Base-by-base conservation (phyloP, 2,797 vertebrate genomes). In the Buphagus erythrorhynchus region DNA sequence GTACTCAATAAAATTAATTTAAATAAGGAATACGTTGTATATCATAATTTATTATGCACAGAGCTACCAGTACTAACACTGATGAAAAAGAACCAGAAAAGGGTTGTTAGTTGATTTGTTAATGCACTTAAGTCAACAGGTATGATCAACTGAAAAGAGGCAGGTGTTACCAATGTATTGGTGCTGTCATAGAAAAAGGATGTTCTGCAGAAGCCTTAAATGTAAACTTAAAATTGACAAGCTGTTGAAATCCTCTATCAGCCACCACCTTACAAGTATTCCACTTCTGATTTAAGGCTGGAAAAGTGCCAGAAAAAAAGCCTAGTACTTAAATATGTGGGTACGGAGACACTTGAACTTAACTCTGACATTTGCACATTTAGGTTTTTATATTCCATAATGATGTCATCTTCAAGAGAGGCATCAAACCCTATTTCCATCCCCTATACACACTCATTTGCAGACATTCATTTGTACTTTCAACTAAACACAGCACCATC, bases 281-380 rank as follows among this genome's bases (percentile, higher is more conserved):
- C 67, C 55, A 77, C 12, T 38, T 86, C 84, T 95, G 92, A 90
- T 90, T 80, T 85, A 74, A 96, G 77, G 52, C 24, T 96, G 76
- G 79, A 93, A 79, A 80, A 66, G 26, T 54, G 77, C 80, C 85
- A 94, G 90, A 61, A 91, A 74, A 80, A 86, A 71, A 17, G 1
- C 5, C 29, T 88, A 49, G 35, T 78, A 90, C 14, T 95, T 90
- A 77, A 88, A 88, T 80, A 66, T n/a, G 28, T 86, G 77, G 71
- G 36, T 92, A 91, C 35, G 95, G 66, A 95, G 95, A 86, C 91
- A 93, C 22, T 93, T 91, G 87, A 94, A 93, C 77, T 94, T 95
- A 88, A 90, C 61, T 83, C 77, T 93, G 79, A 92, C 68, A 97
- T 67, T 65, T 63, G 49, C 42, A 83, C 36, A 35, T 86, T 89